Percentiles rank a stretch among this genome's conserved stretches.
phyloP scores from a whole-genome alignment of 2,888 invertebrate genomes.

The Phalera bucephala region DNA sequence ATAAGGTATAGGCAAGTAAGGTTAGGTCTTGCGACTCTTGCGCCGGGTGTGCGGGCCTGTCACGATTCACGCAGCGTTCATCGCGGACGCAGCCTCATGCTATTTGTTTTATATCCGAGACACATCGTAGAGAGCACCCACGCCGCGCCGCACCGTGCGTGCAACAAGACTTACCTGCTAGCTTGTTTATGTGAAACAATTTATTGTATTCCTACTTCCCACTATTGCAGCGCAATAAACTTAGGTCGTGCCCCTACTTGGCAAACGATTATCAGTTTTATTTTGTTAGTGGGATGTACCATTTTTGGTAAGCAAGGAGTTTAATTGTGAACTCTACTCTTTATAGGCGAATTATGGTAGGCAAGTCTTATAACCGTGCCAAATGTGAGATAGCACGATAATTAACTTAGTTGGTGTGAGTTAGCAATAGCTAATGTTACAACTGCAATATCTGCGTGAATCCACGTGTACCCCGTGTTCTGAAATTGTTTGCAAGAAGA shows the following conservation, averaged over 20 bases:
- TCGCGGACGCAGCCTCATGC: conserved; percentile 38
- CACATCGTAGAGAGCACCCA: conserved; percentile 43
- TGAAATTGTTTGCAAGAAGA: too few relatives aligned
- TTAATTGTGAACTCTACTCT: too few relatives aligned
- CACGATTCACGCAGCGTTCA: conserved; percentile 51
- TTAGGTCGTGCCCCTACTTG: not conserved
- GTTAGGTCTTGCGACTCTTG: conserved; percentile 13
- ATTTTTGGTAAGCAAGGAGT: too few relatives aligned
- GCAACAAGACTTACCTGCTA: conserved; percentile 30
- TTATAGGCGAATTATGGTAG: too few relatives aligned
- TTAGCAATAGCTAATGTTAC: too few relatives aligned
- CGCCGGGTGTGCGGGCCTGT: conserved; percentile 46
- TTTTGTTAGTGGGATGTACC: too few relatives aligned
- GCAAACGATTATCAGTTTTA: too few relatives aligned
- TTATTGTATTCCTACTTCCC: conserved; percentile 30
- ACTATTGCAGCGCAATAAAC: conserved; percentile 1
- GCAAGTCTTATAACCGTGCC: too few relatives aligned
- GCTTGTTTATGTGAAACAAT: conserved; percentile 38
- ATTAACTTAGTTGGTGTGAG: too few relatives aligned
- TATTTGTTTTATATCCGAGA: conserved; percentile 46
- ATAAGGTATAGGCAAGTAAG: conserved; percentile 5
- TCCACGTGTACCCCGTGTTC: too few relatives aligned
- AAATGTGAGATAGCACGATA: too few relatives aligned
- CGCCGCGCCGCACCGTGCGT: conserved; percentile 33
- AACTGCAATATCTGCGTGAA: too few relatives aligned